Evolutionary conservation across 2,797 vertebrate genomes (phyloP).

Genomic region (Okamejei kenojei): DNA sequence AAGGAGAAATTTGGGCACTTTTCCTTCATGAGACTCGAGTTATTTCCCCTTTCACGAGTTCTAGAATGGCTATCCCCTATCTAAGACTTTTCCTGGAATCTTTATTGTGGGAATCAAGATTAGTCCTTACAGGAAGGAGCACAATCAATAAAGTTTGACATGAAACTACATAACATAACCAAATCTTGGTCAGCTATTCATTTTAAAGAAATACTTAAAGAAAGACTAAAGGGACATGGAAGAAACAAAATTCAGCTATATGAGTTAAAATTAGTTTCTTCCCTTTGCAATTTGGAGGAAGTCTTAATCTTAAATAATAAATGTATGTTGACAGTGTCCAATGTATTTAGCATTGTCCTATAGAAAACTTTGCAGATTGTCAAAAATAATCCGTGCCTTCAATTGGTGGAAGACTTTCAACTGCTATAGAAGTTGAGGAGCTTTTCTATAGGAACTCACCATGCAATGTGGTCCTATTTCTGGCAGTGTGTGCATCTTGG

Average conservation of each 20-base stretch:
- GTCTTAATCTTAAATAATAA: not conserved
- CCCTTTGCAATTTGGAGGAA: not conserved
- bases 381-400: not conserved
- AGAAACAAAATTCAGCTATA: no score
- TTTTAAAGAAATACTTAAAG: no score
- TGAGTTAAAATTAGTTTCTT: not conserved
- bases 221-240: no score
- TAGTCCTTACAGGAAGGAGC: not conserved
- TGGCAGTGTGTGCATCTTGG: not conserved
- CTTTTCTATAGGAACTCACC: not conserved
- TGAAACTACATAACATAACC: no score
- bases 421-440: not conserved
- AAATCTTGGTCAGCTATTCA: no score
- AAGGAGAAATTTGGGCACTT: not conserved
- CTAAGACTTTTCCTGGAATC: no score
- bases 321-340: not conserved
- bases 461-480: not conserved
- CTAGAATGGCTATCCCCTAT: not conserved
- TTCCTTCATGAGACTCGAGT: no score
- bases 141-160: no score
- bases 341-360: not conserved
- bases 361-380: not conserved
- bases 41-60: no score
- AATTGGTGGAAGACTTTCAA: not conserved
- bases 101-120: not conserved